These are phyloP conservation scores for Malurus leucopterus DNA, from an alignment of 2,797 vertebrate species.

Conservation along the genomic window DNA sequence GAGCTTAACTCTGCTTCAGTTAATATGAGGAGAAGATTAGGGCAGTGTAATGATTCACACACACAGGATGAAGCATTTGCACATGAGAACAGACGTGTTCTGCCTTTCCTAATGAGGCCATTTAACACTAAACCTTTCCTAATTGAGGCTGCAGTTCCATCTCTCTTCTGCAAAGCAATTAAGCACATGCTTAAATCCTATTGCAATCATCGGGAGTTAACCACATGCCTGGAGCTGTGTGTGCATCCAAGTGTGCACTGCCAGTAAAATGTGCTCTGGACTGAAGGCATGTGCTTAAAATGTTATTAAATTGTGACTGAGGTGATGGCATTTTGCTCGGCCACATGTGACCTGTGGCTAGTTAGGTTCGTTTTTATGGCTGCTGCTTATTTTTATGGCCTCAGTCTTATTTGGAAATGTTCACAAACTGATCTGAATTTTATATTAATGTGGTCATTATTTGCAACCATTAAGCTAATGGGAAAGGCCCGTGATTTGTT, in stretches of 20 bases:
- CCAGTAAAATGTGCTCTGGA: conserved; percentile 9
- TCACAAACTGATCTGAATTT: conserved; percentile 4
- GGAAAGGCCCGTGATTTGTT: neutral
- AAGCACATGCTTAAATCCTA: conserved; percentile 56
- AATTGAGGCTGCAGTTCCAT: conserved; percentile 53
- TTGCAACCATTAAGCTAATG: neutral
- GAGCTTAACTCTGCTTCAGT: conserved; percentile 62
- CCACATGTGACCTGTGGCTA: neutral
- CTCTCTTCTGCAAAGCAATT: conserved; percentile 52
- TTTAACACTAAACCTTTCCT: conserved; percentile 63
- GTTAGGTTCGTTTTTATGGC: conserved; percentile 29
- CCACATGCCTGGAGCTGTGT: conserved; percentile 49
- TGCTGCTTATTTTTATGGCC: conserved; percentile 5
- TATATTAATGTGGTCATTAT: neutral
- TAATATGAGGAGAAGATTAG: conserved; percentile 58
- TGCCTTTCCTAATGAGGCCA: conserved; percentile 61
- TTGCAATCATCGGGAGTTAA: conserved; percentile 42
- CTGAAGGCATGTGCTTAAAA: conserved; percentile 22
- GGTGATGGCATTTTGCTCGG: conserved; percentile 26
- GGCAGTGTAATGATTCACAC: conserved; percentile 56
- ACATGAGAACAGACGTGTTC: conserved; percentile 63
- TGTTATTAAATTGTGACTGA: conserved; percentile 31
- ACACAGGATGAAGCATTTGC: conserved; percentile 54
- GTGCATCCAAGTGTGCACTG: conserved; percentile 45
- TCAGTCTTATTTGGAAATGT: neutral